phyloP scores from a whole-genome alignment of 2,888 invertebrate species.

The Loripinus fragilis region DNA sequence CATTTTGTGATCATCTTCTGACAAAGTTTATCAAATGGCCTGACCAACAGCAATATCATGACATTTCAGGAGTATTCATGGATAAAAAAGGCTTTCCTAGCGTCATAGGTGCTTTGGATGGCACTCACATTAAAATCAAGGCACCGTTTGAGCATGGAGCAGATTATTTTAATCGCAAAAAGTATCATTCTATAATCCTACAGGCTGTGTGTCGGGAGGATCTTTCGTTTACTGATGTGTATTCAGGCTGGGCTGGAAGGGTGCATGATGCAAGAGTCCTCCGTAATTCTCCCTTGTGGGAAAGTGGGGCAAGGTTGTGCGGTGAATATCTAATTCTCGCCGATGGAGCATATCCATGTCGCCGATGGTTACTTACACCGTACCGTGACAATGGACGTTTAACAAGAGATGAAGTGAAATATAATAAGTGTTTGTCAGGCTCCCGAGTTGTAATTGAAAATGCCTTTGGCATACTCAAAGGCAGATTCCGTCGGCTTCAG shows the following conservation, averaged over 20 bases:
- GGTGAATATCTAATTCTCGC: slow-evolving; percentile 3
- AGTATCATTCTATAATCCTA: slow-evolving; percentile 11
- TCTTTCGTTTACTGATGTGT: background rate
- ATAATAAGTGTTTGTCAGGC: too few species aligned
- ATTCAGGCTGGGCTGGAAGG: slow-evolving; percentile 19
- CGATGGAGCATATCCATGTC: slow-evolving; percentile 19
- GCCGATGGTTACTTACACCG: slow-evolving; percentile 23
- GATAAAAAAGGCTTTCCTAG: slow-evolving; percentile 1
- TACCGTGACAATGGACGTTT: slow-evolving; percentile 23
- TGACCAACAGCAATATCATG: background rate
- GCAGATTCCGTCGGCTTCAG: slow-evolving; percentile 15
- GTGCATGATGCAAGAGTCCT: slow-evolving; percentile 24
- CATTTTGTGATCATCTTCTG: slow-evolving; percentile 16
- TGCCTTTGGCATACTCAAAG: slow-evolving; percentile 19
- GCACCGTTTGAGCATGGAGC: slow-evolving; percentile 15
- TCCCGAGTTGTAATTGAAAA: slow-evolving; percentile 12
- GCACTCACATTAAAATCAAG: slow-evolving; percentile 23
- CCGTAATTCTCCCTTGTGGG: slow-evolving; percentile 14
- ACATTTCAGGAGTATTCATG: background rate
- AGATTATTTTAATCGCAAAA: slow-evolving; percentile 20
- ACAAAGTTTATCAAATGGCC: slow-evolving; percentile 20
- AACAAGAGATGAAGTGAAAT: background rate
- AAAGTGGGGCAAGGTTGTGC: background rate
- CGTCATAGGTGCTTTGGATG: slow-evolving; percentile 10
- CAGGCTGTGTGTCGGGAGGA: slow-evolving; percentile 8